Percentiles rank a stretch among this genome's conserved stretches.
phyloP scores from a whole-genome alignment of 2,888 invertebrate species.

The Andrena fulva region DNA sequence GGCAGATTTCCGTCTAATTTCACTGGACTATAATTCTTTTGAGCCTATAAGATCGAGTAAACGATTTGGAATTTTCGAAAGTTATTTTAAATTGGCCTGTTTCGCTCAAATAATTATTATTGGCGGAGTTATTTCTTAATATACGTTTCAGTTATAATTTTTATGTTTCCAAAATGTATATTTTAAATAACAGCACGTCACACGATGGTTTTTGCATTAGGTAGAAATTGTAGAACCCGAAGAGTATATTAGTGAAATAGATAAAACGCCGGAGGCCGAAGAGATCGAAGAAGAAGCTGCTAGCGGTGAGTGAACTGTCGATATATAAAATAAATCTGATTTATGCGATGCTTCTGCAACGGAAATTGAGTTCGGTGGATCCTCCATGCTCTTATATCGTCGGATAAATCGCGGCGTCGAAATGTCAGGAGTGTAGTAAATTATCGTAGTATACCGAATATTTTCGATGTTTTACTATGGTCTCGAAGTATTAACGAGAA shows the following conservation, averaged over 20 bases:
- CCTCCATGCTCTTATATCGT: constrained; percentile 76
- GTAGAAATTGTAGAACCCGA: constrained; percentile 78
- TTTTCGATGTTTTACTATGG: constrained; percentile 21
- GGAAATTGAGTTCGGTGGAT: constrained; percentile 49
- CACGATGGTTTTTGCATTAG: constrained; percentile 49
- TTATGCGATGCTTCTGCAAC: constrained; percentile 1
- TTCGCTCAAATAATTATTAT: not conserved
- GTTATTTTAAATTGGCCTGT: not conserved
- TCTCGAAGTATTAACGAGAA: constrained; percentile 53
- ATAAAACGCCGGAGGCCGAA: constrained; percentile 77
- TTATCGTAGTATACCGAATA: constrained; percentile 34
- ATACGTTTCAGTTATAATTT: not conserved
- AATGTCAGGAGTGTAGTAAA: constrained; percentile 47
- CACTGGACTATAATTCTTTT: not conserved
- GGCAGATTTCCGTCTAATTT: too few relatives aligned
- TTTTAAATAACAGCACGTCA: not conserved
- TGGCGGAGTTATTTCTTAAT: not conserved
- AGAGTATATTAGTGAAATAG: constrained; percentile 76
- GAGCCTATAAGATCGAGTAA: not conserved
- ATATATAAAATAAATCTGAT: not conserved
- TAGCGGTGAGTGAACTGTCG: constrained; percentile 75
- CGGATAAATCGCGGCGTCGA: constrained; percentile 9
- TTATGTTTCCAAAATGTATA: constrained; percentile 2
- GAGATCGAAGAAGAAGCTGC: constrained; percentile 81
- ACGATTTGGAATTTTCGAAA: not conserved